Evolutionary conservation across 2,888 invertebrate genomes (phyloP).

Genomic region (Rhodophaea formosa): DNA sequence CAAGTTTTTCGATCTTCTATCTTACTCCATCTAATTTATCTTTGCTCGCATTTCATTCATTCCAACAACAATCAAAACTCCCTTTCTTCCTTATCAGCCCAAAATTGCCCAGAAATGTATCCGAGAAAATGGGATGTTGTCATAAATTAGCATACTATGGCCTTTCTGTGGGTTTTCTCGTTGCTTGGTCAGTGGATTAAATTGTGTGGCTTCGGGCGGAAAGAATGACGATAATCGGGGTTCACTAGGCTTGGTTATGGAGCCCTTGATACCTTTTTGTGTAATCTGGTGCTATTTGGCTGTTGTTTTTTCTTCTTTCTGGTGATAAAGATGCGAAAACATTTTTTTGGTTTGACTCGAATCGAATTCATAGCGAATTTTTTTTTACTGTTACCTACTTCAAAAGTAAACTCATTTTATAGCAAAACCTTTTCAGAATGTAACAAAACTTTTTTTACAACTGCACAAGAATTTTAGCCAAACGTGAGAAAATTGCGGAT

Average conservation of each 20-base stretch:
- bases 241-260: not conserved
- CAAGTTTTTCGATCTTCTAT: no score
- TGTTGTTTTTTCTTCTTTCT: not conserved
- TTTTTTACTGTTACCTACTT: no score
- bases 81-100: not conserved
- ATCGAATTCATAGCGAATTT: no score
- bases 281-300: not conserved
- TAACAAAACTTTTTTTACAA: no score
- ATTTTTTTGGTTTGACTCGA: no score
- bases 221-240: not conserved
- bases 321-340: no score
- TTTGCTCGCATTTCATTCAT: not conserved
- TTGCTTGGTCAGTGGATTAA: not conserved
- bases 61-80: not conserved
- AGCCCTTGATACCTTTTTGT: not conserved
- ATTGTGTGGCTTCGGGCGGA: conserved; percentile 5
- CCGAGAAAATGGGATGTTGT: not conserved
- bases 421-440: no score
- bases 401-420: no score
- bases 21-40: not conserved
- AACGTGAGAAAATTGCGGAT: no score
- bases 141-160: conserved; percentile 3
- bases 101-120: not conserved
- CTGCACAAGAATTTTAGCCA: no score
- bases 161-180: not conserved